Base-by-base conservation (phyloP, 1,140 invertebrate genomes). In the Bombus pascuorum region DNA sequence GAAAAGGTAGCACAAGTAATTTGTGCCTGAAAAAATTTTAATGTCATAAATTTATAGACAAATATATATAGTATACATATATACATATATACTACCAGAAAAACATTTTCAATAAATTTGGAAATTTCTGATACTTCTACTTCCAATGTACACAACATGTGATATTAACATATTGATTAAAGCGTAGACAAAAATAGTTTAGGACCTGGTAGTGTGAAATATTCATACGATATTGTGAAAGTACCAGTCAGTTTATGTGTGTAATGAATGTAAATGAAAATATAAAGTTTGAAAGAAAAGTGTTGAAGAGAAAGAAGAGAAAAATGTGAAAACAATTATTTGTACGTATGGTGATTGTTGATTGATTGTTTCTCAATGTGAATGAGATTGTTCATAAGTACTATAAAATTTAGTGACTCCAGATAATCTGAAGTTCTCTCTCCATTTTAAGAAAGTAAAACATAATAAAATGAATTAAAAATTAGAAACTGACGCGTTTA, bases 131-230 rank as follows among this genome's bases (percentile, higher is more conserved):
- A 81, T 77, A 81, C 86, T 86, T 86, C 77, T 86, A 86, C 79
- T 87, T 86, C 77, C 84, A 87, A 87, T 71, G 53, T 87, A 82
- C 72, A 87, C 77, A 85, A 86, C 74, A 87, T 87, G 86, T 86
- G 83, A 87, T 86, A 86, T 86, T 86, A 83, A n/a, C 34, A 62
- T 86, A 77, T 82, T 83, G 62, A 83, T 71, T 66, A 57, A 78
- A 42, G 59, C 34, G 39, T 85, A 85, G 84, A 81, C 10, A 53
- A 68, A 74, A n/a, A 70, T 81, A 81, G 71, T 68, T 68, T 85
- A 85, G 84, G 34, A 75, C 42, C 81, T 62, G 34, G 15, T 81
- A 75, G 34, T 75, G 39, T 62, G 72, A 28, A 71, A 77, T 53
- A 78, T 47, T 83, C 39, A 42, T 44, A 47, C 47, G 47, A 68